These are phyloP conservation scores for Molorchus minor DNA, from an alignment of 2,888 invertebrate genomes.

Conservation along the genomic window DNA sequence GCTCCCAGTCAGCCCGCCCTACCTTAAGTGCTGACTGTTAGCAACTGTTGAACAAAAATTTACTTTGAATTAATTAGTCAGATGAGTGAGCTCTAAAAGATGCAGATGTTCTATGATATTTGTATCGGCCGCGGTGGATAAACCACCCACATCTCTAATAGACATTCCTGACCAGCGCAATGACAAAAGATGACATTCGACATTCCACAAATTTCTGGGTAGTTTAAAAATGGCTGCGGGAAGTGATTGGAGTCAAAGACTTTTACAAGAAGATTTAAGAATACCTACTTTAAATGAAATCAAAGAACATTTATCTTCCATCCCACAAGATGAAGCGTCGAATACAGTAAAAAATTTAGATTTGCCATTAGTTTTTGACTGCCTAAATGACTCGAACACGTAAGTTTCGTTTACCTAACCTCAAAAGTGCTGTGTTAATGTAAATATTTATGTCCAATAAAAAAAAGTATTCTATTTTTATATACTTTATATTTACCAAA, in stretches of 20 bases:
- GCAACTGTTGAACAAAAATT: no score
- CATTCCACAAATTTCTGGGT: not conserved
- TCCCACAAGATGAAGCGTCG: constrained; percentile 59
- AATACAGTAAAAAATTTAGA: constrained; percentile 62
- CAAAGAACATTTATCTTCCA: constrained; percentile 59
- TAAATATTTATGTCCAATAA: constrained; percentile 14
- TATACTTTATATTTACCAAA: not conserved
- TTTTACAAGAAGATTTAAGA: constrained; percentile 62
- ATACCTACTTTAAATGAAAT: constrained; percentile 63
- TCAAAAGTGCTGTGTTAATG: constrained; percentile 45
- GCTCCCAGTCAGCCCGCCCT: no score
- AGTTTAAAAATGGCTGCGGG: constrained; percentile 54
- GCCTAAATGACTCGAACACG: constrained; percentile 67
- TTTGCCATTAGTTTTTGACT: constrained; percentile 71
- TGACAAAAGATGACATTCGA: not conserved
- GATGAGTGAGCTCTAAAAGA: no score
- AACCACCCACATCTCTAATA: no score
- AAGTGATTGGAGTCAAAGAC: constrained; percentile 65
- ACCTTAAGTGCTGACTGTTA: no score
- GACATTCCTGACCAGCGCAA: not conserved
- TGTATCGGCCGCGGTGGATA: no score
- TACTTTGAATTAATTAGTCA: no score
- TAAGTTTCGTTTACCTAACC: constrained; percentile 53
- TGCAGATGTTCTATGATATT: no score
- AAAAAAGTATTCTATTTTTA: constrained; percentile 3